These are phyloP conservation scores for Suncus etruscus DNA, from an alignment of 2,113 vertebrate species.

Conservation along the genomic window DNA sequence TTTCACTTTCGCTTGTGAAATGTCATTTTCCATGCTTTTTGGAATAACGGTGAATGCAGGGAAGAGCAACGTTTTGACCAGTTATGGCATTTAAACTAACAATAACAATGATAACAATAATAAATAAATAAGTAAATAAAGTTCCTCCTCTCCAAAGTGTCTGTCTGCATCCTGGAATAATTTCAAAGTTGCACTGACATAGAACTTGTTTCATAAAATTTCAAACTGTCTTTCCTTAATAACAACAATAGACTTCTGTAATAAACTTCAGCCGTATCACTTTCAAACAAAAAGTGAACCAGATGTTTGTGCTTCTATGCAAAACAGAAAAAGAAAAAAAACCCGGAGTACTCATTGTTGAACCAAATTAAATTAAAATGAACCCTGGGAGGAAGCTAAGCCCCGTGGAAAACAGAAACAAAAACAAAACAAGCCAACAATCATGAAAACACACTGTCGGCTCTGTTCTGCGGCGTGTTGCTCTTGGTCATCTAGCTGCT, in stretches of 20 bases:
- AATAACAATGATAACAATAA: background rate
- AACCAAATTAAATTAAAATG: slow-evolving; percentile 72
- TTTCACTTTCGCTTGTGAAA: slow-evolving; percentile 77
- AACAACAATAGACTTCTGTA: slow-evolving; percentile 76
- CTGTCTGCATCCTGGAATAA: slow-evolving; percentile 50
- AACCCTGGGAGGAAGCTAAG: slow-evolving; percentile 65
- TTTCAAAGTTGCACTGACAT: slow-evolving; percentile 56
- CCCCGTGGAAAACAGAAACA: slow-evolving; percentile 68
- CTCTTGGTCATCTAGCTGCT: slow-evolving; percentile 9
- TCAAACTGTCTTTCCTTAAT: slow-evolving; percentile 77
- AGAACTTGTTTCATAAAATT: slow-evolving; percentile 73
- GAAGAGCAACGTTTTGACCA: slow-evolving; percentile 62
- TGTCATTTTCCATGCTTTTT: slow-evolving; percentile 73
- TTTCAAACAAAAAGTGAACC: slow-evolving; percentile 80
- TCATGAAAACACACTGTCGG: background rate
- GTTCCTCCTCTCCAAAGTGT: slow-evolving; percentile 43
- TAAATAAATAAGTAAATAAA: background rate
- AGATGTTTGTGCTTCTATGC: slow-evolving; percentile 78
- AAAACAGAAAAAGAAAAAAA: slow-evolving; percentile 42
- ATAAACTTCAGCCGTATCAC: slow-evolving; percentile 73
- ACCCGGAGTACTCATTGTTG: slow-evolving; percentile 62
- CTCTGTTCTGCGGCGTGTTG: background rate
- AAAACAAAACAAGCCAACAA: slow-evolving; percentile 64
- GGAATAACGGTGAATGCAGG: slow-evolving; percentile 24
- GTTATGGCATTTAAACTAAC: background rate